These are phyloP conservation scores for Bembecia ichneumoniformis DNA, from an alignment of 2,888 invertebrate species.

Conservation along the genomic window DNA sequence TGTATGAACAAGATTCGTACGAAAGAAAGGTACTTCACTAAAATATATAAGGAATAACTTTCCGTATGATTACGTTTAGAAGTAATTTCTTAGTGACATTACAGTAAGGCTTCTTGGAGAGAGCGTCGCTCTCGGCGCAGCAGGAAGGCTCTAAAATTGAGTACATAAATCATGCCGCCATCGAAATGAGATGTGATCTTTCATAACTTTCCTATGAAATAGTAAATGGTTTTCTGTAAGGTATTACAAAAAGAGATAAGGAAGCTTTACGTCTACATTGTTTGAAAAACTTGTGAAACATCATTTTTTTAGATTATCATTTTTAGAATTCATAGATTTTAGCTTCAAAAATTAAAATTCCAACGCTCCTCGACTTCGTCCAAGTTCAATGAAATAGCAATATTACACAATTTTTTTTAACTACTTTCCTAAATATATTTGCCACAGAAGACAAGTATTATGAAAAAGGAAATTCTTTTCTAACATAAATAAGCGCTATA, in stretches of 20 bases:
- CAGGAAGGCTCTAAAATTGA: constrained; percentile 49
- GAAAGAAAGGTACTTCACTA: not conserved
- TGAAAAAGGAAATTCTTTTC: no score
- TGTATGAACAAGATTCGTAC: no score
- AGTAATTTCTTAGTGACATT: not conserved
- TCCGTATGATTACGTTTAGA: not conserved
- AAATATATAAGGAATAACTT: not conserved
- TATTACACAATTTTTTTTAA: no score
- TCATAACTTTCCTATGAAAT: constrained; percentile 29
- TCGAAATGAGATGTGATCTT: constrained; percentile 47
- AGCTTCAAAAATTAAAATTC: no score
- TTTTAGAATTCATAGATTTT: no score
- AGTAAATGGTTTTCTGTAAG: constrained; percentile 5
- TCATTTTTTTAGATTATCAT: no score
- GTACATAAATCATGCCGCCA: constrained; percentile 51
- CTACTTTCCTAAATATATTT: no score
- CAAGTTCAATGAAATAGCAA: no score
- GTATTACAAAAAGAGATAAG: not conserved
- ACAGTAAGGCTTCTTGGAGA: constrained; percentile 1
- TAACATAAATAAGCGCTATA: no score
- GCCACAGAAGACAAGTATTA: no score
- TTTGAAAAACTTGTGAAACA: no score
- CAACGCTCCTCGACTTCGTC: no score
- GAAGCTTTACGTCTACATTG: not conserved
- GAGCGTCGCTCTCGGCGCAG: constrained; percentile 18